phyloP scores from a whole-genome alignment of 2,113 vertebrate genomes.

The Nesogale talazaci region DNA sequence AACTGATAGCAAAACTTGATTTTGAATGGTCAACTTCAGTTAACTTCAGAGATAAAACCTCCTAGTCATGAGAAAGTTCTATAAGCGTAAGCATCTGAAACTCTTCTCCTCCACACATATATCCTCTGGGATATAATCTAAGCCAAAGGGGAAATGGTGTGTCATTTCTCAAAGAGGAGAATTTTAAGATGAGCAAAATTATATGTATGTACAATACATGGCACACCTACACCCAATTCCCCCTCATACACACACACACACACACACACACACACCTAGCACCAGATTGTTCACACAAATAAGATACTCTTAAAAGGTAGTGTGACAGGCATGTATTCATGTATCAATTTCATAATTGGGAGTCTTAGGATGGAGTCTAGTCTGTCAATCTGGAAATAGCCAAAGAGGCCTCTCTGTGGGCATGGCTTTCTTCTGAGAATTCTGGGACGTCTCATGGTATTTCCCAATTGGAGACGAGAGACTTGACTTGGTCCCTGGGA shows the following conservation, averaged over 20 bases:
- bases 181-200: not conserved
- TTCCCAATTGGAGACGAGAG: too few species aligned
- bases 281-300: not conserved
- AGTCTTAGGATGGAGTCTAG: too few species aligned
- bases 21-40: not conserved
- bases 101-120: not conserved
- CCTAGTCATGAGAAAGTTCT: not conserved
- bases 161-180: not conserved
- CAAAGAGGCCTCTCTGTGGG: too few species aligned
- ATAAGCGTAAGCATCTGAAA: not conserved
- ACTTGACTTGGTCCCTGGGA: too few species aligned
- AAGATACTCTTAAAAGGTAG: constrained; percentile 20
- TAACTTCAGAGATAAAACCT: not conserved
- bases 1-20: not conserved
- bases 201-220: not conserved
- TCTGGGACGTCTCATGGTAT: too few species aligned
- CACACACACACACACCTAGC: too few species aligned
- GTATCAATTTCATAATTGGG: too few species aligned
- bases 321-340: too few species aligned
- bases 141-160: not conserved
- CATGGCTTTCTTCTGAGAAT: too few species aligned
- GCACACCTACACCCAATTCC: too few species aligned
- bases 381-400: too few species aligned
- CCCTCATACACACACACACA: too few species aligned
- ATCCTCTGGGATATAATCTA: not conserved